Conservation (phyloP, 30 jellyfish, hydroid and myxozoan species). For the Thelohanellus kitauei region DNA sequence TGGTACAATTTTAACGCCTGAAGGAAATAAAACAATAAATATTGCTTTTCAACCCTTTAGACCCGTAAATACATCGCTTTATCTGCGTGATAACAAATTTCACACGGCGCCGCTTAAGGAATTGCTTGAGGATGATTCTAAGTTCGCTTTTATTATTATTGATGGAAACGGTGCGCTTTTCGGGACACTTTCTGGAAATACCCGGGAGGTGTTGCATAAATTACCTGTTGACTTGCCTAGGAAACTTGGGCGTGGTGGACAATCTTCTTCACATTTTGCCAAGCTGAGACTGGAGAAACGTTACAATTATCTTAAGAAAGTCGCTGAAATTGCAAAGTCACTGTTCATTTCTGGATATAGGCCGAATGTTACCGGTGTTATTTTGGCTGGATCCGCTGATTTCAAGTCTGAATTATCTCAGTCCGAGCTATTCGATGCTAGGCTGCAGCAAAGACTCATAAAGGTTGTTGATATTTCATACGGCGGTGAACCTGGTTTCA, state of each 20-base stretch:
- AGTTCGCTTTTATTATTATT: constrained; percentile 71
- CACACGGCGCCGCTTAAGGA: constrained; percentile 93
- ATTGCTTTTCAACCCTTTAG: constrained; percentile 78
- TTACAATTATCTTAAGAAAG: constrained; percentile 65
- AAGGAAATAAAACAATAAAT: constrained; percentile 76
- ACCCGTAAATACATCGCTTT: constrained; percentile 66
- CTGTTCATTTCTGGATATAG: constrained; percentile 33
- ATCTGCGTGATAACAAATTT: constrained; percentile 59
- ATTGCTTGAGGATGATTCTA: constrained; percentile 54
- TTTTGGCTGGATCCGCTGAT: constrained; percentile 89
- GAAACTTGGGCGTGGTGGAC: constrained; percentile 95
- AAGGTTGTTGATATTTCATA: constrained; percentile 74
- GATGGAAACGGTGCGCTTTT: constrained; percentile 88
- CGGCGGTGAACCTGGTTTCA: constrained; percentile 91
- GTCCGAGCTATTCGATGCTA: constrained; percentile 84
- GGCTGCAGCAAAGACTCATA: constrained; percentile 47
- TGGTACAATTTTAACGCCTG: constrained; percentile 73
- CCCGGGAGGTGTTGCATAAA: constrained; percentile 77
- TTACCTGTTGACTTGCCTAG: constrained; percentile 73
- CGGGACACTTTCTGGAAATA: constrained; percentile 83
- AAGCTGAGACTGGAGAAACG: constrained; percentile 80
- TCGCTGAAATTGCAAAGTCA: constrained; percentile 76
- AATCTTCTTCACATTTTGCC: constrained; percentile 78
- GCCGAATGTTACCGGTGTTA: constrained; percentile 62
- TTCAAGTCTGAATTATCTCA: constrained; percentile 80